Percentiles rank a stretch among this genome's conserved stretches.
These are phyloP conservation scores for Xestia rhomboidea DNA, from an alignment of 2,888 invertebrate species.

Conservation along the genomic window DNA sequence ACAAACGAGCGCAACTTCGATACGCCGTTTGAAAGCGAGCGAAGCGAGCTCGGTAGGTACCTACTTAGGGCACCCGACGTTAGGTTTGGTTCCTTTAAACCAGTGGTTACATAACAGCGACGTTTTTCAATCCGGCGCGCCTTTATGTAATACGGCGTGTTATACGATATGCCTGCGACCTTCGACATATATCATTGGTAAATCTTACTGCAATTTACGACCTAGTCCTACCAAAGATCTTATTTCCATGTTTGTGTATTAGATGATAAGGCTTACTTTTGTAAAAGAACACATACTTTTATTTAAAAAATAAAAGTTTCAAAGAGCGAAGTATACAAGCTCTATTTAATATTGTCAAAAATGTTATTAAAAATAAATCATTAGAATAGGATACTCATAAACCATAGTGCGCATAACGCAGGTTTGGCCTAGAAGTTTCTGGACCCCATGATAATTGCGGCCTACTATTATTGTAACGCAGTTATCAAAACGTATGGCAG, in stretches of 20 bases:
- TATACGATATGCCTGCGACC: too few relatives aligned
- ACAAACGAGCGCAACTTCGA: too few relatives aligned
- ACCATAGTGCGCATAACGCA: slow-evolving; percentile 19
- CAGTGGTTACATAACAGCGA: too few relatives aligned
- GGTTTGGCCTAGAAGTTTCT: slow-evolving; percentile 43
- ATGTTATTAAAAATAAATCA: slow-evolving; percentile 4
- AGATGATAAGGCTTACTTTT: slow-evolving; percentile 28
- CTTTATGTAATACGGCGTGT: too few relatives aligned
- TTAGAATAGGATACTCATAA: slow-evolving; percentile 33
- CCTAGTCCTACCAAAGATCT: slow-evolving; percentile 41
- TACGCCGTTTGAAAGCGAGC: too few relatives aligned
- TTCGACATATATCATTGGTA: neutral
- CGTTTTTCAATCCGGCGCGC: too few relatives aligned
- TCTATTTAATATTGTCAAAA: slow-evolving; percentile 11
- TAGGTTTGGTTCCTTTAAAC: too few relatives aligned
- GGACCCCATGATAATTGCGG: slow-evolving; percentile 38
- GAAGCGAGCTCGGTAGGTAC: too few relatives aligned
- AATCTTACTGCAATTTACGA: slow-evolving; percentile 13
- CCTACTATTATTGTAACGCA: slow-evolving; percentile 15
- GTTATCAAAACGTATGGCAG: neutral
- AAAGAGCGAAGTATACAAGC: neutral
- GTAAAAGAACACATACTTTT: slow-evolving; percentile 18
- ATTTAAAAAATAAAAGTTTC: neutral
- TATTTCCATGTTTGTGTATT: slow-evolving; percentile 27
- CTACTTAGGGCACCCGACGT: too few relatives aligned